Base-by-base conservation (phyloP, 2,113 vertebrate species). In the Scartelaos histophorus region DNA sequence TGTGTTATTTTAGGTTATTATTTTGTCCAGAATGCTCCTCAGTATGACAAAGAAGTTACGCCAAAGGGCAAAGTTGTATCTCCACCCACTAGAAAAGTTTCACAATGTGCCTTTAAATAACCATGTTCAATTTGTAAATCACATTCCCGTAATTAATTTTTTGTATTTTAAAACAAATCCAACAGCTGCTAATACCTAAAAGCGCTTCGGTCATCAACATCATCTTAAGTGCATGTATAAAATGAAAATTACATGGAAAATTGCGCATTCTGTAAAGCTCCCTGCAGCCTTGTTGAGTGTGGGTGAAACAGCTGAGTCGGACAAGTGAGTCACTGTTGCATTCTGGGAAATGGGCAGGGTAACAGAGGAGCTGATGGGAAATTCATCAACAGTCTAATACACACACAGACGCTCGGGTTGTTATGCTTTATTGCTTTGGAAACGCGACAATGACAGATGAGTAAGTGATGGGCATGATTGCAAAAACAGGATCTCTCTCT, bases 271-370 rank as follows among this genome's bases (percentile, higher is more conserved):
- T 34, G 58, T 9, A 61, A 17, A 34, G 24, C 58, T 34, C 25
- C 21, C 22, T 58, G 56, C 56, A 58, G 56, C 34, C 57, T 61
- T 25, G 58, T 16, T 61, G 58, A 61, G 58, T 61, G 58, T 34
- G 25, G 58, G 24, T 25, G 58, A 61, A 61, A 61, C 58, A 61
- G 58, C 58, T 61, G 58, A 61, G 25, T 61, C 25, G 58, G 58
- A 34, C 25, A 15, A 34, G 62, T 66, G 62, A 45, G 62, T 66
- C 62, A 66, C n/a, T 43, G 62, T 21, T 66, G 34, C 62, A 61
- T 61, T 61, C 58, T 61, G 58, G 58, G 58, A 61, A 61, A 61
- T 61, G 25, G 58, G 58, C 58, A 61, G 58, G 58, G 58, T 61
- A 34, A 34, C 25, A 34, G 58, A 61, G 58, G 25, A 25, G 25